Percentiles rank a stretch among this genome's conserved stretches.
Conservation (phyloP, 2,797 vertebrate species). For the Echiichthys vipera region DNA sequence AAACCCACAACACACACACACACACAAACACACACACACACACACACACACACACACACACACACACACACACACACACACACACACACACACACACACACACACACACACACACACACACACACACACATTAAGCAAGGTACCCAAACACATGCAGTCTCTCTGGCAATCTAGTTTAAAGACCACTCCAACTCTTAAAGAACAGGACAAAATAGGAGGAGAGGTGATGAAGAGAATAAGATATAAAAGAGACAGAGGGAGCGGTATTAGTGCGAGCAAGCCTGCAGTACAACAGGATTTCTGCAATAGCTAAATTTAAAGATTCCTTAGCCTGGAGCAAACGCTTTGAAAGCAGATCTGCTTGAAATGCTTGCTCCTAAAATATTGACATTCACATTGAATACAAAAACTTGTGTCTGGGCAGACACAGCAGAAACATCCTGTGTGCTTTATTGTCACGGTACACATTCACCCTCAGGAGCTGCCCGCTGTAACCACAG, state of each 20-base stretch:
- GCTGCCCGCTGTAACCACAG: slow-evolving; percentile 22
- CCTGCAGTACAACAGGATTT: slow-evolving; percentile 24
- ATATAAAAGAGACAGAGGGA: neutral
- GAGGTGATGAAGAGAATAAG: slow-evolving; percentile 6
- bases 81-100: slow-evolving; percentile 22
- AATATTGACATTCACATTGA: slow-evolving; percentile 30
- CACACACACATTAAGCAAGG: neutral
- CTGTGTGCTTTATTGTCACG: slow-evolving; percentile 21
- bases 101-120: neutral
- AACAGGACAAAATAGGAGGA: neutral
- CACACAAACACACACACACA: neutral
- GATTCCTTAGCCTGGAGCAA: slow-evolving; percentile 37
- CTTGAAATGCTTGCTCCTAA: slow-evolving; percentile 37
- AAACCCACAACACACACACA: slow-evolving; percentile 24
- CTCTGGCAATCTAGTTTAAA: slow-evolving; percentile 9
- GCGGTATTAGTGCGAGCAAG: slow-evolving; percentile 11
- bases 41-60: neutral
- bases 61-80: slow-evolving; percentile 32
- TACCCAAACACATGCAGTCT: slow-evolving; percentile 11
- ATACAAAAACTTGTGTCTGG: slow-evolving; percentile 30
- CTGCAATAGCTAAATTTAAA: slow-evolving; percentile 24
- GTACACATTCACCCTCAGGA: slow-evolving; percentile 14
- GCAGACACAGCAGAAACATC: slow-evolving; percentile 32
- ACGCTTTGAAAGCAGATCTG: slow-evolving; percentile 40
- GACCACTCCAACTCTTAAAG: neutral